phyloP scores from a whole-genome alignment of 2,888 invertebrate genomes.

The Leucoma salicis region DNA sequence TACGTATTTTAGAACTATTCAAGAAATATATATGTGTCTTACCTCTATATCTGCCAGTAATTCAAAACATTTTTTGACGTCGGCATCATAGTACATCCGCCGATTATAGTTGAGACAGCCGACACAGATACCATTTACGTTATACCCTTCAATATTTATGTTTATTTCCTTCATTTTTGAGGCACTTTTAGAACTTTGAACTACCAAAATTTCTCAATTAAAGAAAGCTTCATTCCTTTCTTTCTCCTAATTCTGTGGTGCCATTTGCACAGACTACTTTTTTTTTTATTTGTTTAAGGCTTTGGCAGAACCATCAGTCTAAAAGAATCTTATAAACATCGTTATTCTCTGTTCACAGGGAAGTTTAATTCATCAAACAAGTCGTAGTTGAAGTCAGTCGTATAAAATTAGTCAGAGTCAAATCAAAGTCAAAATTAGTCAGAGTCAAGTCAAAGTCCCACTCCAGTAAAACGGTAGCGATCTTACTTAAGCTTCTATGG shows the following conservation, averaged over 20 bases:
- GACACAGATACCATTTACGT: constrained; percentile 75
- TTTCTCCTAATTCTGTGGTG: constrained; percentile 34
- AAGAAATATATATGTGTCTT: constrained; percentile 35
- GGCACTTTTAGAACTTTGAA: constrained; percentile 10
- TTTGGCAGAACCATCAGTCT: too few relatives aligned
- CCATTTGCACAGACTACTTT: background rate
- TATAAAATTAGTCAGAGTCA: background rate
- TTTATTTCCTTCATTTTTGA: constrained; percentile 69
- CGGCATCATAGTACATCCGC: constrained; percentile 59
- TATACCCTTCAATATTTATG: constrained; percentile 75
- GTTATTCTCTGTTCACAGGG: too few relatives aligned
- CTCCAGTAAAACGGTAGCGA: too few relatives aligned
- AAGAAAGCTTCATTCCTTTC: constrained; percentile 72
- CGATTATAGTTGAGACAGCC: constrained; percentile 72
- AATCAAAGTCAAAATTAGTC: too few relatives aligned
- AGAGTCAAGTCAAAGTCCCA: too few relatives aligned
- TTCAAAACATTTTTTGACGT: constrained; percentile 58
- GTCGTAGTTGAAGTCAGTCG: too few relatives aligned
- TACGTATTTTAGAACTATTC: background rate
- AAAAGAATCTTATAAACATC: too few relatives aligned
- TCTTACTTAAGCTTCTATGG: too few relatives aligned
- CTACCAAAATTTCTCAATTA: constrained; percentile 43
- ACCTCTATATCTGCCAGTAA: constrained; percentile 67
- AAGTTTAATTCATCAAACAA: too few relatives aligned
- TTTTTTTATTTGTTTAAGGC: too few relatives aligned